These are phyloP conservation scores for Oncorhynchus gorbuscha DNA, from an alignment of 2,113 vertebrate genomes.

Conservation along the genomic window DNA sequence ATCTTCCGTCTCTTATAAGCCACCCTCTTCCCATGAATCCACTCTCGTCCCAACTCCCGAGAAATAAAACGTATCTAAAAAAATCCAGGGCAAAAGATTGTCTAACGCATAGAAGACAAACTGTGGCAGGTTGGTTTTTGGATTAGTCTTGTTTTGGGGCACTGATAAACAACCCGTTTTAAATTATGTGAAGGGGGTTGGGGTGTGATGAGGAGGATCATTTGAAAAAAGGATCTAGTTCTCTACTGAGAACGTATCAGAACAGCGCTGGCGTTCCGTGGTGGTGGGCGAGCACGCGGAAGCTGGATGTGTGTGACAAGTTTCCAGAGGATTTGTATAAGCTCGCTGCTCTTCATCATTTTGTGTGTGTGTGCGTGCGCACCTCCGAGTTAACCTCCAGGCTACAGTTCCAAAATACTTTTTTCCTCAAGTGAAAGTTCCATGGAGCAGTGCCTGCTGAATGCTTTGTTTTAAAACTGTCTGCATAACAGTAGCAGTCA, in stretches of 20 bases:
- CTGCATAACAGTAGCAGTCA: too few relatives aligned
- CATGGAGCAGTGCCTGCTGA: too few relatives aligned
- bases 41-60: slow-evolving; percentile 49
- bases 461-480: too few relatives aligned
- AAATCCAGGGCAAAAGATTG: slow-evolving; percentile 64
- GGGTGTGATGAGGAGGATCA: slow-evolving; percentile 63
- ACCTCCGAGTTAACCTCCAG: not conserved
- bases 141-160: slow-evolving; percentile 68
- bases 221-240: slow-evolving; percentile 60
- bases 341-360: slow-evolving; percentile 62
- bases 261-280: slow-evolving; percentile 44
- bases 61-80: slow-evolving; percentile 64
- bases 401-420: not conserved
- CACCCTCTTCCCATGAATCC: slow-evolving; percentile 43
- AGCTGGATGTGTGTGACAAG: slow-evolving; percentile 55
- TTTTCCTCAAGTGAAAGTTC: slow-evolving; percentile 1
- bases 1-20: slow-evolving; percentile 52
- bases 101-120: slow-evolving; percentile 63
- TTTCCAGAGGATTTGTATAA: slow-evolving; percentile 64
- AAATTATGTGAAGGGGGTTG: slow-evolving; percentile 55
- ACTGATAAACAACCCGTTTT: slow-evolving; percentile 69
- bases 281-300: slow-evolving; percentile 23
- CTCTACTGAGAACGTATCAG: slow-evolving; percentile 64
- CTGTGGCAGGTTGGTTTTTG: slow-evolving; percentile 65
- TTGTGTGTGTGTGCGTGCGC: slow-evolving; percentile 3